Evolutionary conservation across 2,797 vertebrate genomes (phyloP).

Genomic region (Danio choprae): DNA sequence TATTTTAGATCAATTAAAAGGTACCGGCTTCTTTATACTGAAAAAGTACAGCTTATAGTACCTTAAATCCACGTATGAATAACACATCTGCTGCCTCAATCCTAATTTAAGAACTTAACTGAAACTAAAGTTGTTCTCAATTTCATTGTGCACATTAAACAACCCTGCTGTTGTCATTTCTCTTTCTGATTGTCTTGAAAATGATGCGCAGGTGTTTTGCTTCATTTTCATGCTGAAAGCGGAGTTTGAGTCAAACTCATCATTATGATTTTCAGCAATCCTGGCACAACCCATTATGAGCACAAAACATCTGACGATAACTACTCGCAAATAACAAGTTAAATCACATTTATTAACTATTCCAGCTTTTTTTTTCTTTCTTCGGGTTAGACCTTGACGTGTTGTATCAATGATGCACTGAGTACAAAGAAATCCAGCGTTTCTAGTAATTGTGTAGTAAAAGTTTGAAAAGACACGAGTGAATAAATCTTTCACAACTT

Average conservation of each 20-base stretch:
- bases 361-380: neutral
- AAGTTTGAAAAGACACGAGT: conserved; percentile 20
- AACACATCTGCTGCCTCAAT: neutral
- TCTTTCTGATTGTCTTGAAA: conserved; percentile 1
- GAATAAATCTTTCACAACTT: conserved; percentile 22
- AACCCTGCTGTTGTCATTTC: neutral
- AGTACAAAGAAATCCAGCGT: neutral
- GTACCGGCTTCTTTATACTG: too few species aligned
- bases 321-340: neutral
- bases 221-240: conserved; percentile 11
- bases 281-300: neutral
- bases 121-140: neutral
- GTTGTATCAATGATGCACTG: neutral
- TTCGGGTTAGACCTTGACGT: conserved; percentile 1
- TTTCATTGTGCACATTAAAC: neutral
- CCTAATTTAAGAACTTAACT: neutral
- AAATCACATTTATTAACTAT: neutral
- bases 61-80: neutral
- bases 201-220: neutral
- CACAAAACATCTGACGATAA: neutral
- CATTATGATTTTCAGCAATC: neutral
- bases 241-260: neutral
- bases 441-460: neutral
- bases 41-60: neutral
- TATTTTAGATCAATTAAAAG: too few species aligned